Evolutionary conservation across 2,888 invertebrate species (phyloP).

Genomic region (Acanthacorydalis orientalis): DNA sequence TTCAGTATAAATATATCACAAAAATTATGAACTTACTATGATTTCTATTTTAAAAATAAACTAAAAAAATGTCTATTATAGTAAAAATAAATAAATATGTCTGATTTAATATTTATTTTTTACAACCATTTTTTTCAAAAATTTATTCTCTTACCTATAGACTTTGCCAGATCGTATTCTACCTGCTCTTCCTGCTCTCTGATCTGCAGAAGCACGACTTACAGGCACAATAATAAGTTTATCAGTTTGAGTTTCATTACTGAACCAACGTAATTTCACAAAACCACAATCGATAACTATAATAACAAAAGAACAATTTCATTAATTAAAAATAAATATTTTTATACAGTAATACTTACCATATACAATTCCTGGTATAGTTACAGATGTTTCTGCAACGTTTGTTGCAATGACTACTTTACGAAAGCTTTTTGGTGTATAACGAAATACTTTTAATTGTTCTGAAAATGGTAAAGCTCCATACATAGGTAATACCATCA

Average conservation of each 20-base stretch:
- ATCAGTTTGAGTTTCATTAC: slow-evolving; percentile 67
- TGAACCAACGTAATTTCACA: slow-evolving; percentile 84
- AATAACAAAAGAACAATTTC: slow-evolving; percentile 12
- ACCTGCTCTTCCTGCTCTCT: slow-evolving; percentile 87
- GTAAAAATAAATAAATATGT: too few species aligned
- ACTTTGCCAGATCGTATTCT: slow-evolving; percentile 70
- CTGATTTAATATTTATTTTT: too few species aligned
- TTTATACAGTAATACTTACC: slow-evolving; percentile 31
- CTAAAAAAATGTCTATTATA: too few species aligned
- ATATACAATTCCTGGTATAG: slow-evolving; percentile 83
- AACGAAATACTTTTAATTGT: slow-evolving; percentile 68
- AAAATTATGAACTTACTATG: too few species aligned
- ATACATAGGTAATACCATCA: slow-evolving; percentile 77
- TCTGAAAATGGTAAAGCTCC: slow-evolving; percentile 70
- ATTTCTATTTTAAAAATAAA: background rate
- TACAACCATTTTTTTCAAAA: too few species aligned
- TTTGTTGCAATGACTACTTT: slow-evolving; percentile 92
- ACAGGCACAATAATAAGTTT: slow-evolving; percentile 67
- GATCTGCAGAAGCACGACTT: slow-evolving; percentile 77
- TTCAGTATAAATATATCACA: slow-evolving; percentile 1
- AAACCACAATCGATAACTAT: slow-evolving; percentile 90
- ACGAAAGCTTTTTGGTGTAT: slow-evolving; percentile 47
- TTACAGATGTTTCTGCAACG: slow-evolving; percentile 92
- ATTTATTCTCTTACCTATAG: slow-evolving; percentile 41
- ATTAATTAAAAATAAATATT: slow-evolving; percentile 1